These are phyloP conservation scores for Philopedon plagiatum DNA, from an alignment of 2,888 invertebrate genomes.

Conservation along the genomic window DNA sequence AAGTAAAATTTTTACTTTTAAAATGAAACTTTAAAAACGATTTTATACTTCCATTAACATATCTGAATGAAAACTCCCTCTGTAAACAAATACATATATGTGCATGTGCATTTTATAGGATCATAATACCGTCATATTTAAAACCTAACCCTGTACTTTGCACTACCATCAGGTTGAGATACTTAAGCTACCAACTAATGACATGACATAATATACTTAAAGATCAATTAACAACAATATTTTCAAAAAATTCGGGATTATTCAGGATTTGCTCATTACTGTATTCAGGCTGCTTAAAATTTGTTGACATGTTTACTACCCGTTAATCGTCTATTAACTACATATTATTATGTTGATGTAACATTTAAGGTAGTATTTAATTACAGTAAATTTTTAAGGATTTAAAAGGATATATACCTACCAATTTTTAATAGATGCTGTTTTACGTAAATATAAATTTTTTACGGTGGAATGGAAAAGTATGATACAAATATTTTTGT, in stretches of 20 bases:
- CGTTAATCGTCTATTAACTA: conserved; percentile 12
- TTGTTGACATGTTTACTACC: background rate
- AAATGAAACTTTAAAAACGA: no score
- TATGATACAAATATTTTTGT: background rate
- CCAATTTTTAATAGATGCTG: background rate
- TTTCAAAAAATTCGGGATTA: background rate
- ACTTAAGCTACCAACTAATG: background rate
- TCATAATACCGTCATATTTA: no score
- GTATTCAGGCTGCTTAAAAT: background rate
- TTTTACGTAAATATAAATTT: conserved; percentile 3
- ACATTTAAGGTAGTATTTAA: conserved; percentile 7
- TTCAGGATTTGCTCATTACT: conserved; percentile 1
- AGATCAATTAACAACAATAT: background rate
- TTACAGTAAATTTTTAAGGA: conserved; percentile 9
- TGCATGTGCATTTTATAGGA: no score
- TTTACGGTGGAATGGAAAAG: background rate
- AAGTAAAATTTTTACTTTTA: no score
- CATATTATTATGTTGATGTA: conserved; percentile 1
- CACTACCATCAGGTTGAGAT: no score
- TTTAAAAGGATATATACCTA: conserved; percentile 8
- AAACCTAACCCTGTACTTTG: no score
- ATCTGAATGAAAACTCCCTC: no score
- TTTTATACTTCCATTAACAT: no score
- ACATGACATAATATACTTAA: background rate
- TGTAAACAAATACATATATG: no score